Evolutionary conservation across 2,888 invertebrate species (phyloP), one percentile per base, ranked within the genome.

Genomic region (Parapristionchus giblindavisi): DNA sequence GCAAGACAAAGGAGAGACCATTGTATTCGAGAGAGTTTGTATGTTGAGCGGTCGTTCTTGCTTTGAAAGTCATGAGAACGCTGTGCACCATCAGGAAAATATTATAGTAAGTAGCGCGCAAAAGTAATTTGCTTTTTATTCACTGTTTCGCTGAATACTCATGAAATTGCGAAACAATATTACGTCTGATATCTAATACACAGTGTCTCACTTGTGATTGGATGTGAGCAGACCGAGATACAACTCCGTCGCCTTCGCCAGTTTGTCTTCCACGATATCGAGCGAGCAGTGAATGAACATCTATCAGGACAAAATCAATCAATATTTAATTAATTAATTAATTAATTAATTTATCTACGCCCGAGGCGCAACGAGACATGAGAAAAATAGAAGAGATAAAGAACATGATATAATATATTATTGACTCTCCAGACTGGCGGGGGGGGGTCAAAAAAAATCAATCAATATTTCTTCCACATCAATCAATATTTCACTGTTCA

Each of bases 181-280:
- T 63, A n/a, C 6, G 21, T 40, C 14, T 34, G 29, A 43, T 21
- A 5, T 52, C 21, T 54, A 66, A 36, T 52, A 84, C 85, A 76
- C 80, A 81, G 74, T 77, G 3, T 17, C 68, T 36, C 21, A 85
- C 40, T 77, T 79, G 75, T 83, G 80, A 75, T 84, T 82, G 60
- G 78, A 79, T 34, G 80, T 81, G 38, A 86, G 78, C 29, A 79
- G 79, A 38, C 83, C 81, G 51, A 83, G 77, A 58, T 77, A 83
- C 77, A 80, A 77, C 65, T 82, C 84, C 3, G 68, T 77, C 6
- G 80, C 79, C 73, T 80, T 83, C 51, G 77, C 56, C 29, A 76
- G 74, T 70, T 82, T 85, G 54, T 86, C 87, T 54, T 85, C 84
- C 11, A 86, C 77, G 56, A 86, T 82, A 76, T 87, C 87, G 66